Evolutionary conservation across 2,888 invertebrate species (phyloP).

Genomic region (Trichopoda pennipes): DNA sequence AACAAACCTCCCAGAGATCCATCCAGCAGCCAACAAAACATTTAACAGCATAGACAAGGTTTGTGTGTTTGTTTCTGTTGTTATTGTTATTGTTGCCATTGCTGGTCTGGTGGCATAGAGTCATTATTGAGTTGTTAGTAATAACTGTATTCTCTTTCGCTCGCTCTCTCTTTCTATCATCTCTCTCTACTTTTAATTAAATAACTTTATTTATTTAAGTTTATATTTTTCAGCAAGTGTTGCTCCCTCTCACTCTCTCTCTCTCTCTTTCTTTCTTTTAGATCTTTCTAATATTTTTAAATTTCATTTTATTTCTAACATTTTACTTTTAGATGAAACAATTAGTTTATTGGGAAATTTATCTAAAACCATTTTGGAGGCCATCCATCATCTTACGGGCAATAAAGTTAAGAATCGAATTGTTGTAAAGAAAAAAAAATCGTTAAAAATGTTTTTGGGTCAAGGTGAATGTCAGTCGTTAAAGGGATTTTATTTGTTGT

Average conservation of each 20-base stretch:
- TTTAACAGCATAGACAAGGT: constrained; percentile 1
- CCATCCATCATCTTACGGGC: too few relatives aligned
- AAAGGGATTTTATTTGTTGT: constrained; percentile 2
- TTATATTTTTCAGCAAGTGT: too few relatives aligned
- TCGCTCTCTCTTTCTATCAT: background rate
- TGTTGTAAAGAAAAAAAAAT: background rate
- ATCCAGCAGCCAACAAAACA: constrained; percentile 2
- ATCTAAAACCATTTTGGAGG: too few relatives aligned
- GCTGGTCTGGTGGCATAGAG: constrained; percentile 42
- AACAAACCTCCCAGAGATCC: constrained; percentile 7
- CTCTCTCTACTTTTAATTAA: constrained; percentile 44
- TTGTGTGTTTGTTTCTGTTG: background rate
- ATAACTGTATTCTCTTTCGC: background rate
- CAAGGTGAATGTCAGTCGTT: constrained; percentile 38
- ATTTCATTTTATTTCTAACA: background rate
- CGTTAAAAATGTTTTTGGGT: constrained; percentile 29
- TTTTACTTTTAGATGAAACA: background rate
- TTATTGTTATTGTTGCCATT: constrained; percentile 1
- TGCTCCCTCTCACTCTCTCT: too few relatives aligned
- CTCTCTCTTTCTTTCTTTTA: background rate
- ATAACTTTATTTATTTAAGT: constrained; percentile 22
- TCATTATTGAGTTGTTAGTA: constrained; percentile 18
- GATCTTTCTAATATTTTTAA: background rate
- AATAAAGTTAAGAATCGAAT: background rate
- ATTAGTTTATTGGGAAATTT: background rate